Conservation (phyloP, 2,113 vertebrate genomes). For the Alouatta palliata region DNA sequence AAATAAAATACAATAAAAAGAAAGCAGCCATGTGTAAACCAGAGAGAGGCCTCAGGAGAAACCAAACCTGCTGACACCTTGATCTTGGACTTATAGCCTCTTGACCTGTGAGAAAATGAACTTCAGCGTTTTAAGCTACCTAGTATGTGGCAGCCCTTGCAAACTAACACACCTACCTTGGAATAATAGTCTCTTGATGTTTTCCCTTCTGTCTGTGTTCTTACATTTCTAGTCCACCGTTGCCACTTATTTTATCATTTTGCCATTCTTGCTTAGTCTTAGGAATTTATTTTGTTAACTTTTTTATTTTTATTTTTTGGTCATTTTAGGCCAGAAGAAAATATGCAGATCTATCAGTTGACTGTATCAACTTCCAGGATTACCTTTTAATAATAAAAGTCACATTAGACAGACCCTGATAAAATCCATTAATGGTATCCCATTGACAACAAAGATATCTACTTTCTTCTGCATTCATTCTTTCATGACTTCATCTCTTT, state of each 20-base stretch:
- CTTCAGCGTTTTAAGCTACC: not conserved
- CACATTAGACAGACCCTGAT: not conserved
- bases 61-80: not conserved
- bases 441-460: not conserved
- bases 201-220: not conserved
- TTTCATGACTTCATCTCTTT: not conserved
- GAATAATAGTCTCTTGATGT: not conserved
- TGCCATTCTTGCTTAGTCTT: not conserved
- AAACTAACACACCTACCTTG: not conserved
- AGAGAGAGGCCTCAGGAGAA: not conserved
- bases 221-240: not conserved
- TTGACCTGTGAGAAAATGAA: not conserved
- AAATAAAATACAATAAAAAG: not conserved
- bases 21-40: not conserved
- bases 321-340: not conserved
- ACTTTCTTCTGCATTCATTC: not conserved
- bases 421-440: not conserved
- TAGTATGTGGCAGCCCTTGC: not conserved
- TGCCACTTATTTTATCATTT: not conserved
- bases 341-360: not conserved
- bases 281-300: not conserved
- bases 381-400: not conserved
- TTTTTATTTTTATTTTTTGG: not conserved
- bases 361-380: not conserved
- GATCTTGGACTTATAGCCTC: not conserved